Evolutionary conservation across 2,113 vertebrate genomes (phyloP), one percentile per base, ranked within the genome.

Genomic region (Anthoscopus minutus): DNA sequence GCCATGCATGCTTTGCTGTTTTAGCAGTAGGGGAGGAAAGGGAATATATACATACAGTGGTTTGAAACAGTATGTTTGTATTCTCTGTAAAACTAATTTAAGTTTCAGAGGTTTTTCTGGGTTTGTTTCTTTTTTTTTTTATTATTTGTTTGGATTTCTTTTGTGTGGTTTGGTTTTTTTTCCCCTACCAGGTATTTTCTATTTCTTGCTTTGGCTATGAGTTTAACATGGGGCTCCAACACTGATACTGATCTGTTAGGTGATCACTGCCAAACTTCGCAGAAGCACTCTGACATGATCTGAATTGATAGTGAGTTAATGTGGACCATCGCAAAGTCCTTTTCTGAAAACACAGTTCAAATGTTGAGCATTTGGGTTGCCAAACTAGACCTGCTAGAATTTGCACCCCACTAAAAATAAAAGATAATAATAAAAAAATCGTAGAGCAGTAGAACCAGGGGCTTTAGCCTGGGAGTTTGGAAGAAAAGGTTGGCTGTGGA

Each of bases 1-100:
- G 94, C 93, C 81, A 94, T 80, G 58, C 47, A 53, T 54, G 47
- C 84, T 95, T 94, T 92, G 94, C 87, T 96, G 89, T 89, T 91
- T 95, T 94, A 94, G 94, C 93, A 89, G 66, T 82, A 80, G 73
- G 22, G 57, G 24, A 85, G 58, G 61, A 94, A 71, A 91, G 38
- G 50, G 54, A 89, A 73, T 76, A 61, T 61, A 50, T 66, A 77
- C 35, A 37, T 92, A 65, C 45, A 77, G 64, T 61, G 61, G 47
- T 94, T 73, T 88, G 78, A 89, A 93, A 61, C 37, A 65, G 17
- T 33, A 6, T 65, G 74, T 76, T 94, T 92, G 50, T 65, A 37
- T 92, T 88, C 60, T 71, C 40, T 84, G 12, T 78, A 74, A 84
- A 86, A 84, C 37, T 57, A 22, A 74, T 81, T 64, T 48, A 53